A percentile compares a stretch with the other conserved stretches of the same genome.
These are phyloP conservation scores for Priocnemis perturbator DNA, from an alignment of 2,888 invertebrate species.

Conservation along the genomic window DNA sequence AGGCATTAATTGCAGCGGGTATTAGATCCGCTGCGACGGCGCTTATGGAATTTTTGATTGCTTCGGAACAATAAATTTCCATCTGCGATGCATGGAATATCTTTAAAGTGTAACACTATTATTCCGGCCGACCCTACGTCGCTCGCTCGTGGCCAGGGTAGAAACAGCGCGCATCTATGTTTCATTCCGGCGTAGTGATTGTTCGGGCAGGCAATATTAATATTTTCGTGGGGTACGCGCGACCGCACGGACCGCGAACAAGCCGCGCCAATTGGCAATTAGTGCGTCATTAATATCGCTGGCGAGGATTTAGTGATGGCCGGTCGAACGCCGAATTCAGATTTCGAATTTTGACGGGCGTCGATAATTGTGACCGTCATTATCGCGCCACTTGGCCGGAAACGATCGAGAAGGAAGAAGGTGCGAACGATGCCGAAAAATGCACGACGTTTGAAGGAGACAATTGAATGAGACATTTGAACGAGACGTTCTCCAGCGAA, in stretches of 20 bases:
- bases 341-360: not conserved
- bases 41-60: conserved; percentile 5
- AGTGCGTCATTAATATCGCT: conserved; percentile 45
- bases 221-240: conserved; percentile 29
- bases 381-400: not conserved
- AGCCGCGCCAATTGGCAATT: conserved; percentile 43
- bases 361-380: not conserved
- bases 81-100: conserved; percentile 27
- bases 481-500: conserved; percentile 5
- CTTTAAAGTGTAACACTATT: conserved; percentile 27
- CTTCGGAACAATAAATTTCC: conserved; percentile 28
- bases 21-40: no score
- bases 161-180: not conserved
- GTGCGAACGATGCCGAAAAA: no score
- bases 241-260: conserved; percentile 35
- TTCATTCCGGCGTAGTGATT: not conserved
- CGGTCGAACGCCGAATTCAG: conserved; percentile 18
- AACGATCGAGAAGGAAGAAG: not conserved
- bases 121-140: no score
- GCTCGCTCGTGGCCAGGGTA: no score
- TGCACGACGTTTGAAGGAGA: no score
- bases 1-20: no score
- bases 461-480: not conserved
- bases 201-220: conserved; percentile 28
- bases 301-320: conserved; percentile 23